Conservation (phyloP, 2,113 vertebrate genomes). For the Pseudopipra pipra region DNA sequence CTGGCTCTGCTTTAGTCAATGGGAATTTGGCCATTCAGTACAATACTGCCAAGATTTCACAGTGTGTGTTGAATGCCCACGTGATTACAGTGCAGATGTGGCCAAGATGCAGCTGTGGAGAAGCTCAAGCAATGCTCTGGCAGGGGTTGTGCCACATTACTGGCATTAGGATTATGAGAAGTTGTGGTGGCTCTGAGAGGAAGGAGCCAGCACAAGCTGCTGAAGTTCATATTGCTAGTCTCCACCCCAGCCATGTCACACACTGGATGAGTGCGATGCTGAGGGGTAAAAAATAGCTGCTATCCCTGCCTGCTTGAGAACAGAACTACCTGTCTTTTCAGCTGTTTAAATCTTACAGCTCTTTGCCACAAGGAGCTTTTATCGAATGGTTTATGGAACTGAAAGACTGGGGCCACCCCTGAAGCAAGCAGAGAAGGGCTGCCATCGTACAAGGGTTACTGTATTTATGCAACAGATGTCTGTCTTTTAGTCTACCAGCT, state of each 20-base stretch:
- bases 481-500: background rate
- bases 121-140: background rate
- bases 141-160: background rate
- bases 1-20: constrained; percentile 14
- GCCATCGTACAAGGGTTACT: background rate
- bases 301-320: background rate
- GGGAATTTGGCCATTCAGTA: background rate
- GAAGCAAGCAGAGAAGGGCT: background rate
- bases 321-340: background rate
- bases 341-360: background rate
- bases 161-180: background rate
- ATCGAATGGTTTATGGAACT: background rate
- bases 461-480: background rate
- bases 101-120: background rate
- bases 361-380: background rate
- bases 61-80: background rate
- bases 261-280: background rate
- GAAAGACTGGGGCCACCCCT: background rate
- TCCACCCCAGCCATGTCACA: background rate
- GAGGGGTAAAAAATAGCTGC: background rate
- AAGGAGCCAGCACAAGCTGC: background rate
- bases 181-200: background rate
- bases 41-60: background rate
- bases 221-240: background rate
- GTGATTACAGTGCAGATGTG: background rate